These are phyloP conservation scores for Misgurnus mizolepis DNA, from an alignment of 2,113 vertebrate species.

Conservation along the genomic window DNA sequence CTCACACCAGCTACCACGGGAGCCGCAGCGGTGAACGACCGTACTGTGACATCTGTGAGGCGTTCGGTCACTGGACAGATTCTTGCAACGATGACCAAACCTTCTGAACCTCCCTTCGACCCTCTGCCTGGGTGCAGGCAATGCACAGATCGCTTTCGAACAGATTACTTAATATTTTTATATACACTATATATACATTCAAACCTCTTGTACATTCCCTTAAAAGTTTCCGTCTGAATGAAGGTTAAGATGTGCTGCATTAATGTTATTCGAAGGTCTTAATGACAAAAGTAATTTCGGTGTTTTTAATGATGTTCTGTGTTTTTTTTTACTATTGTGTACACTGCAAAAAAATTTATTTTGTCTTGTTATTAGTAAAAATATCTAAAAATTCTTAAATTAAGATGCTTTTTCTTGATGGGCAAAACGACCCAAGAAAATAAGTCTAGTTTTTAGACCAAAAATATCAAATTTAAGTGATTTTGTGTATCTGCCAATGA, in stretches of 20 bases:
- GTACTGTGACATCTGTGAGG: conserved; percentile 94
- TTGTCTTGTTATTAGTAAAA: too few species aligned
- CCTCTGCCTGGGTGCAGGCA: conserved; percentile 38
- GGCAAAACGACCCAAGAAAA: too few species aligned
- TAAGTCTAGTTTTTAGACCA: too few species aligned
- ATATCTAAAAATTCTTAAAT: too few species aligned
- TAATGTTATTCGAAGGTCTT: conserved; percentile 61
- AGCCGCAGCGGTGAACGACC: conserved; percentile 83
- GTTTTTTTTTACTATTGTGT: conserved; percentile 29
- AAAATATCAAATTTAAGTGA: too few species aligned
- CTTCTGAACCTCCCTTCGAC: conserved; percentile 72
- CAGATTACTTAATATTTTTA: conserved; percentile 66
- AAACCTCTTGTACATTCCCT: conserved; percentile 55
- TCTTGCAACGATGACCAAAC: conserved; percentile 95
- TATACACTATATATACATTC: conserved; percentile 68
- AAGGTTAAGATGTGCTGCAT: conserved; percentile 63
- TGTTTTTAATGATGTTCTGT: conserved; percentile 37
- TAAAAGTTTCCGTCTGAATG: conserved; percentile 15
- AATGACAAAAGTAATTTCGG: conserved; percentile 42
- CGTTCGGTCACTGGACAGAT: conserved; percentile 90
- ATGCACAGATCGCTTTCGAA: conserved; percentile 50
- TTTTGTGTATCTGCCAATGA: too few species aligned
- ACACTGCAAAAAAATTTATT: too few species aligned
- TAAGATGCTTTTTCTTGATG: too few species aligned
- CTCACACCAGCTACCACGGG: conserved; percentile 87